Evolutionary conservation across 2,113 vertebrate genomes (phyloP), one percentile per base, ranked within the genome.

Genomic region (Nesoenas mayeri): DNA sequence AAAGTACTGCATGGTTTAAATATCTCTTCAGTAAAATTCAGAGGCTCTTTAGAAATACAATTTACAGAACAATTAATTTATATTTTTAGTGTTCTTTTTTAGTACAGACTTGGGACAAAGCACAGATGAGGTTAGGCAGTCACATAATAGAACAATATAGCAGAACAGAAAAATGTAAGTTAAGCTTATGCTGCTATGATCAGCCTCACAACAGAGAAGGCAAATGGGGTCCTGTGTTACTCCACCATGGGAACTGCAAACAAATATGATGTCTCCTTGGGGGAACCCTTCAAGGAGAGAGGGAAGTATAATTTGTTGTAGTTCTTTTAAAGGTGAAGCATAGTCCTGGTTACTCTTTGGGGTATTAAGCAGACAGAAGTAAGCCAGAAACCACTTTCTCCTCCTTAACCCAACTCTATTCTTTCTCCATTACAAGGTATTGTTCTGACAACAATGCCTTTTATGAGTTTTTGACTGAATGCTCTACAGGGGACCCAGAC

Each of bases 231-330:
- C 26, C 31, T 69, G 38, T 42, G 36, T 31, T 44, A 40, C 26
- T 79, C 13, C 11, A 6, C 6, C 31, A n/a, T 0, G 1, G 14
- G 14, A 89, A 44, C 12, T 2, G 0, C 31, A 73, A 31, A 10
- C 9, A 64, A 71, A 29, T 34, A 10, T 2, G 2, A 29, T 42
- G 11, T 3, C 3, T 89, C 1, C 24, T 10, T 86, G 15, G 9
- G 20, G 7, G 5, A 79, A 79, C 5, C 4, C 28, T 54, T 75
- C 29, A 48, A 4, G 8, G 31, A 62, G 40, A 60, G 12, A 17
- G 8, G 10, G 14, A 6, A 75, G 25, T 28, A 2, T 32, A 50
- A 50, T 72, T 73, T 77, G 3, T n/a, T 50, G 12, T 10, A 65
- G 28, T 72, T 57, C 10, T 17, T 67, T 73, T 69, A 57, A 73